phyloP scores from a whole-genome alignment of 2,797 vertebrate species.

The Siniperca scherzeri region DNA sequence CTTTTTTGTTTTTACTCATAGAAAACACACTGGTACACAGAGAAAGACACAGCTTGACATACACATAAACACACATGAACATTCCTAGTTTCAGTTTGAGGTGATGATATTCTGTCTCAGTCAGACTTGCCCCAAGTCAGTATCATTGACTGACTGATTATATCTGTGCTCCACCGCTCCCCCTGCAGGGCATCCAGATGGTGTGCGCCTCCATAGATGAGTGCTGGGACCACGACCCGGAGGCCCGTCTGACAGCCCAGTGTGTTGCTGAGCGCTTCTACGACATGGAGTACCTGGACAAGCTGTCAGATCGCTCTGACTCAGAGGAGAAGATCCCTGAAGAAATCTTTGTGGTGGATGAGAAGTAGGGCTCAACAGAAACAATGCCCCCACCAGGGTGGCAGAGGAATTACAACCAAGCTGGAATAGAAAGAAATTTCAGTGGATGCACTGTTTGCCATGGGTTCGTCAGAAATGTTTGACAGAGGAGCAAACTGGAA shows the following conservation, averaged over 20 bases:
- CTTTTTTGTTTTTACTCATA: neutral
- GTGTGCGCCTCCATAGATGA: constrained; percentile 94
- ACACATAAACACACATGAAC: constrained; percentile 4
- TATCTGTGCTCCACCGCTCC: constrained; percentile 49
- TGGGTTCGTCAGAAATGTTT: constrained; percentile 13
- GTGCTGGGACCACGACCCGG: constrained; percentile 98
- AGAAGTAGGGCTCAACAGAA: constrained; percentile 84
- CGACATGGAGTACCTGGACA: constrained; percentile 90
- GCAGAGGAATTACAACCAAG: constrained; percentile 46
- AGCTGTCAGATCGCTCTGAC: constrained; percentile 90
- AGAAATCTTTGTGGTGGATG: constrained; percentile 87
- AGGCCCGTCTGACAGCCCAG: constrained; percentile 95
- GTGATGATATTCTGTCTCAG: constrained; percentile 9
- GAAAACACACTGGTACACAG: neutral
- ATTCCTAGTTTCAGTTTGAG: neutral
- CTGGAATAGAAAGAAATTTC: constrained; percentile 26
- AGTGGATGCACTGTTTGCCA: constrained; percentile 35
- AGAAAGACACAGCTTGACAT: neutral
- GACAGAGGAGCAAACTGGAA: constrained; percentile 51
- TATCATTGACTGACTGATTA: constrained; percentile 41
- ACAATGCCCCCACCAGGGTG: constrained; percentile 50
- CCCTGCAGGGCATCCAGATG: constrained; percentile 91
- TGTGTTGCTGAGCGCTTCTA: constrained; percentile 94
- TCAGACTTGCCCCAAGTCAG: neutral
- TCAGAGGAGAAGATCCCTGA: constrained; percentile 95